Percentiles rank a stretch among this genome's conserved stretches.
phyloP scores from a whole-genome alignment of 1,140 invertebrate genomes.

The Drosophila ercepeae region DNA sequence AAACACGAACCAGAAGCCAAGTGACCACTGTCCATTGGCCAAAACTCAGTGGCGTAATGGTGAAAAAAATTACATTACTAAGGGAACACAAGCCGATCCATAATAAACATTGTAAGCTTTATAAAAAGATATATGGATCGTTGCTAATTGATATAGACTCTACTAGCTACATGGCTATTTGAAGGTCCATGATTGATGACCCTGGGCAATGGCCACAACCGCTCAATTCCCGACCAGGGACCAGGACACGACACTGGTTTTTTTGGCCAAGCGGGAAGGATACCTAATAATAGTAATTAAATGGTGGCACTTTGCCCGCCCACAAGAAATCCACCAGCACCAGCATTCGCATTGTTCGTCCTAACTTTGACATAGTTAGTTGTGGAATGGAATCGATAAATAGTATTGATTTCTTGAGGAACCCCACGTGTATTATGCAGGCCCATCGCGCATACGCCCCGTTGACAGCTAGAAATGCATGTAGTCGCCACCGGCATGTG shows the following conservation, averaged over 20 bases:
- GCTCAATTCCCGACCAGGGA: neutral
- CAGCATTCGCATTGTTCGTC: slow-evolving; percentile 62
- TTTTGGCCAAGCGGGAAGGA: slow-evolving; percentile 18
- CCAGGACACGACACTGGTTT: slow-evolving; percentile 20
- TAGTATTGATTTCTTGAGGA: slow-evolving; percentile 55
- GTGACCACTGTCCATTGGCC: slow-evolving; percentile 25
- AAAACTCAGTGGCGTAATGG: slow-evolving; percentile 37
- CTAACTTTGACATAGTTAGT: slow-evolving; percentile 76
- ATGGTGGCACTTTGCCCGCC: slow-evolving; percentile 42
- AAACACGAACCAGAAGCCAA: slow-evolving; percentile 10
- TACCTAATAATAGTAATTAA: slow-evolving; percentile 70
- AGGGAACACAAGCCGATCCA: slow-evolving; percentile 7
- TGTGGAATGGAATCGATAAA: slow-evolving; percentile 59
- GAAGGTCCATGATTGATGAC: slow-evolving; percentile 61
- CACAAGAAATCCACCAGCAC: slow-evolving; percentile 34
- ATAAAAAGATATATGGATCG: slow-evolving; percentile 37
- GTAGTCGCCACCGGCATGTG: slow-evolving; percentile 9
- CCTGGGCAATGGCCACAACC: slow-evolving; percentile 25
- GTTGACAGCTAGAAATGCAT: slow-evolving; percentile 11
- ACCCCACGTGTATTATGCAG: slow-evolving; percentile 10
- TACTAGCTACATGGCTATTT: slow-evolving; percentile 13
- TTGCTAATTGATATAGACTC: slow-evolving; percentile 44
- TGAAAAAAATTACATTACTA: slow-evolving; percentile 32
- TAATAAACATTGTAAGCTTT: neutral
- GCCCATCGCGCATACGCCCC: slow-evolving; percentile 55